Evolutionary conservation across 92 coral and sea anemone species (phyloP).

Genomic region (Virgularia gustaviana): DNA sequence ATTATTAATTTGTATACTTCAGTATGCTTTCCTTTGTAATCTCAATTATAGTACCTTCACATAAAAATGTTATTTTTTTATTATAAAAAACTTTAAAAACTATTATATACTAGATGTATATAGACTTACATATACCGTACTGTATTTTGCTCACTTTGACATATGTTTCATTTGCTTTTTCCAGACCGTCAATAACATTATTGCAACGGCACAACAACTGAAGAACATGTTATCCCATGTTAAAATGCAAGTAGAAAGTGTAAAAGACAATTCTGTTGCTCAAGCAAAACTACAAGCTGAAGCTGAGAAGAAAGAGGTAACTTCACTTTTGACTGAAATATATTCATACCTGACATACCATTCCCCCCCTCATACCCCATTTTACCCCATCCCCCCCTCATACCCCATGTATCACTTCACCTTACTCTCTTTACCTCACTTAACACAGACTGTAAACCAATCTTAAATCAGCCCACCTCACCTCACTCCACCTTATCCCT

Average conservation of each 20-base stretch:
- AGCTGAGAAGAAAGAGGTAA: slow-evolving; percentile 95
- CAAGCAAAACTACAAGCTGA: slow-evolving; percentile 96
- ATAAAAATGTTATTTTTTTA: neutral
- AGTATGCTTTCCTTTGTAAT: neutral
- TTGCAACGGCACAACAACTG: slow-evolving; percentile 89
- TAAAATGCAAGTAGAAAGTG: slow-evolving; percentile 90
- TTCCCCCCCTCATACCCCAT: too few relatives aligned
- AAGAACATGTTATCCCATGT: slow-evolving; percentile 95
- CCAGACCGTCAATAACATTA: slow-evolving; percentile 81
- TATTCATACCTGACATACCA: neutral
- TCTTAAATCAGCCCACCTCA: too few relatives aligned
- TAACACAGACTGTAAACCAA: too few relatives aligned
- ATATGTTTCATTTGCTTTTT: neutral
- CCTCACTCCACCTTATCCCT: too few relatives aligned
- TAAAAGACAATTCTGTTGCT: slow-evolving; percentile 85
- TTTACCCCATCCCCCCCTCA: too few relatives aligned
- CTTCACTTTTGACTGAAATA: neutral
- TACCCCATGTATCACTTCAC: too few relatives aligned
- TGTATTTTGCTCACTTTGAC: too few relatives aligned
- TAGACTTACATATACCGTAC: too few relatives aligned
- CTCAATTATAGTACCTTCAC: neutral
- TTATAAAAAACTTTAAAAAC: neutral
- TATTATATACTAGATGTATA: too few relatives aligned
- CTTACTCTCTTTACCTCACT: too few relatives aligned
- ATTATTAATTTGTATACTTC: too few relatives aligned